Evolutionary conservation across 2,113 vertebrate genomes (phyloP).

Genomic region (Diadophis punctatus): DNA sequence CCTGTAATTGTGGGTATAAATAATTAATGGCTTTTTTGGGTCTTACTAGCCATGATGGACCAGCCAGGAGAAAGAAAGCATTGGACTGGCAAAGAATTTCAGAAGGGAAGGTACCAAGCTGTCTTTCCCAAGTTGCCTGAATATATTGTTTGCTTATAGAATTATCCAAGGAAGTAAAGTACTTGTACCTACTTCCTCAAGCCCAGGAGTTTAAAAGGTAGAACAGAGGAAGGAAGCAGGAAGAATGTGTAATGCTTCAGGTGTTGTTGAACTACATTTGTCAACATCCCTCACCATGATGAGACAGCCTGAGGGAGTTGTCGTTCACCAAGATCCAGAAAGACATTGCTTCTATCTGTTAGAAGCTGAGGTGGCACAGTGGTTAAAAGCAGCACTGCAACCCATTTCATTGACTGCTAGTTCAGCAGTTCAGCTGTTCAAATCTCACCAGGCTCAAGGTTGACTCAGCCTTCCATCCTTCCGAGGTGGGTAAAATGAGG

Average conservation of each 20-base stretch:
- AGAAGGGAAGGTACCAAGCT: background rate
- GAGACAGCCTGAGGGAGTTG: background rate
- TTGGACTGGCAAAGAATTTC: background rate
- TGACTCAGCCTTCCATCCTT: too few species aligned
- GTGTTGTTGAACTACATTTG: background rate
- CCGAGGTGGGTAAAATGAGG: too few species aligned
- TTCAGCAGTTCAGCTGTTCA: too few species aligned
- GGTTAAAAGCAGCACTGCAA: too few species aligned
- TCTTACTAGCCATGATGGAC: rapidly evolving
- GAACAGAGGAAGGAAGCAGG: background rate
- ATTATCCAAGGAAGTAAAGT: background rate
- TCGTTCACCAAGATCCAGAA: background rate
- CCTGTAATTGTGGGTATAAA: background rate
- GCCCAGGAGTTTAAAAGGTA: background rate
- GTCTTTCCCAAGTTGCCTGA: background rate
- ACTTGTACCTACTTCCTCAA: background rate
- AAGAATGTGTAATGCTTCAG: background rate
- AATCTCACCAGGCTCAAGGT: too few species aligned
- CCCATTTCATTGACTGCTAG: too few species aligned
- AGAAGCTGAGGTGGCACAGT: too few species aligned
- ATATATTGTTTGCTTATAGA: background rate
- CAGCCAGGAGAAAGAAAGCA: background rate
- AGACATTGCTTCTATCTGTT: background rate
- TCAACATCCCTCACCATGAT: background rate
- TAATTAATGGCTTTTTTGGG: background rate